Evolutionary conservation across 2,888 invertebrate species (phyloP), one percentile per base, ranked within the genome.

Genomic region (Ophion costatus): DNA sequence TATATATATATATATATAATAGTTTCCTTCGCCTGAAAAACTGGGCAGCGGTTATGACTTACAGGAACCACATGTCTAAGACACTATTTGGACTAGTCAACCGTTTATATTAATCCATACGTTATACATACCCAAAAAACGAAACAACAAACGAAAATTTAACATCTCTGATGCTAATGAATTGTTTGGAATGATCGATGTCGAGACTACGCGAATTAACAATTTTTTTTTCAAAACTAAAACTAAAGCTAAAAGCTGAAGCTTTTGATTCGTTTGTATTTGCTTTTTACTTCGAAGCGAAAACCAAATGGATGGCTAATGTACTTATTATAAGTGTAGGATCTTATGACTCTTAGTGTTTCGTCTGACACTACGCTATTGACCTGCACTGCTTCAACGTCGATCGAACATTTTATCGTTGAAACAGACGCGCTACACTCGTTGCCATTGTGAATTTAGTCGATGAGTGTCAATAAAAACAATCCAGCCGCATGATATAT

Each of bases 51-150:
- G 87, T 51, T 86, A 88, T 85, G 88, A 89, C 89, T 88, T 89
- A 90, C 90, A 91, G 90, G 90, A 90, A 91, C 90, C 38, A 38
- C 88, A 89, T 89, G 87, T 88, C 89, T 90, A 90, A 88, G 86
- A 87, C 86, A 89, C 88, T 91, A 90, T 86, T 86, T 88, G 84
- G 89, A 90, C 89, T 91, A 91, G 88, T 88, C 78, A 87, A 88
- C 86, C 86, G 87, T 88, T 87, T 80, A 85, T 87, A 70, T 71
- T 71, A 66, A 80, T 86, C 66, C 56, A 78, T 78, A 87, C 80
- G 87, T 82, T 81, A 85, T 82, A 87, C 78, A 79, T 83, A 78
- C 51, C 67, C 79, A 79, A 78, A 76, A 38, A 66, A 69, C 56
- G 57, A 20, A 51, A 66, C 57, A 64, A 59, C 29, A 51, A 38